Conservation (phyloP, 2,888 invertebrate species). For the Perizoma flavofasciatum region DNA sequence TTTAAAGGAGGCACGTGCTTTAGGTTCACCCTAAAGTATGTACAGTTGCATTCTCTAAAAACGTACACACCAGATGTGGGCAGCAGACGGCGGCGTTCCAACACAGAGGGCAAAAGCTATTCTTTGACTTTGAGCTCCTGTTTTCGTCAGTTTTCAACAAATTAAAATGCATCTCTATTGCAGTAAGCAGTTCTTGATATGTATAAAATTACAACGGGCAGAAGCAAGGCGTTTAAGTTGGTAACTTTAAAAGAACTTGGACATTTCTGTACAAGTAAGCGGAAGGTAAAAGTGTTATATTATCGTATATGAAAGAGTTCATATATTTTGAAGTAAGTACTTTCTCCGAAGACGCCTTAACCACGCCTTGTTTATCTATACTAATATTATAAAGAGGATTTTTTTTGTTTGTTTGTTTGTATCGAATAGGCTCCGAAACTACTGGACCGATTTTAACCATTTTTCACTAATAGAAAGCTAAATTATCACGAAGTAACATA, state of each 20-base stretch:
- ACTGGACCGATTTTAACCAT: too few species aligned
- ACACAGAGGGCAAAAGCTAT: constrained; percentile 44
- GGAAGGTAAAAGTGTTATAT: neutral
- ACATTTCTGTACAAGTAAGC: neutral
- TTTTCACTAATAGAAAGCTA: too few species aligned
- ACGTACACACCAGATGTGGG: constrained; percentile 53
- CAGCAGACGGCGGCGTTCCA: constrained; percentile 45
- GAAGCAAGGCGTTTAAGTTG: neutral
- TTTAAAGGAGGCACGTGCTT: constrained; percentile 50
- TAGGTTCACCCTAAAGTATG: constrained; percentile 46
- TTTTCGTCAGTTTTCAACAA: constrained; percentile 19
- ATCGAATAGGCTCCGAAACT: too few species aligned
- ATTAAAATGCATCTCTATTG: constrained; percentile 3
- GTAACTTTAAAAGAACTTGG: constrained; percentile 1
- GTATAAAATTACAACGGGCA: constrained; percentile 4
- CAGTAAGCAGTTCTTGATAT: neutral
- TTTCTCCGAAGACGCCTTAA: too few species aligned
- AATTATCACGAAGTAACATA: too few species aligned
- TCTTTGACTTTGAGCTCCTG: constrained; percentile 28
- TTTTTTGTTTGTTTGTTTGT: too few species aligned
- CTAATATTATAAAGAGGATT: too few species aligned
- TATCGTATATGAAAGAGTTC: constrained; percentile 13
- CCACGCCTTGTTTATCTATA: too few species aligned
- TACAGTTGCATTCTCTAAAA: constrained; percentile 45
- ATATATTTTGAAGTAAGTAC: neutral